Conservation (phyloP, 2,888 invertebrate genomes). For the Polia nebulosa region DNA sequence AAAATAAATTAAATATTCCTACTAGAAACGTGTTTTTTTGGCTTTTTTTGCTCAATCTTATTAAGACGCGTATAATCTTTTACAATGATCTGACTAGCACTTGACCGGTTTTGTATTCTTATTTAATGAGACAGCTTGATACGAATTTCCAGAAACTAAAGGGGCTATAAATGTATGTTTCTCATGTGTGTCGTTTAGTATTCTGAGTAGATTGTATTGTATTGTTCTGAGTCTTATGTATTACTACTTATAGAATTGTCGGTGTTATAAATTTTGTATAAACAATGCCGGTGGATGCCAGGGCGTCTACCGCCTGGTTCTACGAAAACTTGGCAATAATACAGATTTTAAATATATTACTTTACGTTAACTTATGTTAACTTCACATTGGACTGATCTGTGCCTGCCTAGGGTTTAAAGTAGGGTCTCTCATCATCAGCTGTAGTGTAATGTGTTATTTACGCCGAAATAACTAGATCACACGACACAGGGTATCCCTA, state of each 20-base stretch:
- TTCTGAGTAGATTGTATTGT: constrained; percentile 53
- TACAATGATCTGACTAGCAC: no score
- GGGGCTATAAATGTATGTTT: constrained; percentile 31
- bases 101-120: no score
- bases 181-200: constrained; percentile 55
- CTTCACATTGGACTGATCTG: constrained; percentile 21
- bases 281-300: constrained; percentile 65
- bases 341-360: constrained; percentile 49
- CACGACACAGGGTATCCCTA: no score
- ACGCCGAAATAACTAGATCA: no score
- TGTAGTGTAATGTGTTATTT: no score
- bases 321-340: constrained; percentile 64
- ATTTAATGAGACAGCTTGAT: constrained; percentile 30
- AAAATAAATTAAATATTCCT: no score
- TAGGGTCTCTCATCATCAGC: not conserved
- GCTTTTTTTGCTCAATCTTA: no score
- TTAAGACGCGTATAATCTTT: no score
- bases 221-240: constrained; percentile 61
- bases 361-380: constrained; percentile 46
- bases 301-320: constrained; percentile 58
- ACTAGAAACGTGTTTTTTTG: no score
- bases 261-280: constrained; percentile 61
- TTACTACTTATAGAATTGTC: constrained; percentile 43
- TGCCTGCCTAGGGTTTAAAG: constrained; percentile 42
- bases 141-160: constrained; percentile 35